Conservation (phyloP, 2,113 vertebrate genomes). For the Protobothrops flavoviridis region DNA sequence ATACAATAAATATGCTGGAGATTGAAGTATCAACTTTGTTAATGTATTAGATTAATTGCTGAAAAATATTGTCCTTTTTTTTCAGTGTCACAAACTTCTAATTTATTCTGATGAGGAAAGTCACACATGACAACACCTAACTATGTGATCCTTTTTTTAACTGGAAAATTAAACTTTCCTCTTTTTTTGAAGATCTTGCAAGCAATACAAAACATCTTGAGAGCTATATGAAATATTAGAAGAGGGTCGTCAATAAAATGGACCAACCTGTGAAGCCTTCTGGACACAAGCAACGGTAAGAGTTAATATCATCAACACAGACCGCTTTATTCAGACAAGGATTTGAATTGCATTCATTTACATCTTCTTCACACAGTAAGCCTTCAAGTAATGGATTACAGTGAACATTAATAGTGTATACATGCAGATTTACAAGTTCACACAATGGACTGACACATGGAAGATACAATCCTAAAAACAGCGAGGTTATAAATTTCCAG, state of each 20-base stretch:
- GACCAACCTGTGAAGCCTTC: conserved; percentile 83
- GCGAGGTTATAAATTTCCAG: neutral
- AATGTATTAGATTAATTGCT: neutral
- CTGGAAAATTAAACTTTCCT: neutral
- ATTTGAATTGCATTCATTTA: conserved; percentile 88
- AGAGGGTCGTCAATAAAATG: neutral
- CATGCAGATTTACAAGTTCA: neutral
- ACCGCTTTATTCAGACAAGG: conserved; percentile 87
- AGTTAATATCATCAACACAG: conserved; percentile 84
- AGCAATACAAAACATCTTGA: neutral
- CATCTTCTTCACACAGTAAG: conserved; percentile 82
- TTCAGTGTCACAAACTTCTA: neutral
- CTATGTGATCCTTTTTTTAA: neutral
- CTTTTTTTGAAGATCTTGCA: neutral
- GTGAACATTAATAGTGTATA: neutral
- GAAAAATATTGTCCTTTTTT: neutral
- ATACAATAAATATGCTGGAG: neutral
- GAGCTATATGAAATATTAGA: neutral
- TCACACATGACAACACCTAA: neutral
- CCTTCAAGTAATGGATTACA: conserved; percentile 71
- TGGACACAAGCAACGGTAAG: conserved; percentile 81
- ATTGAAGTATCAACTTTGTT: neutral
- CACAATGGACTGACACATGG: neutral
- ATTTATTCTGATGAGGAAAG: neutral
- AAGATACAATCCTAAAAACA: neutral